Evolutionary conservation across 2,113 vertebrate species (phyloP), one percentile per base, ranked within the genome.

Genomic region (Trochalopteron elliotii): DNA sequence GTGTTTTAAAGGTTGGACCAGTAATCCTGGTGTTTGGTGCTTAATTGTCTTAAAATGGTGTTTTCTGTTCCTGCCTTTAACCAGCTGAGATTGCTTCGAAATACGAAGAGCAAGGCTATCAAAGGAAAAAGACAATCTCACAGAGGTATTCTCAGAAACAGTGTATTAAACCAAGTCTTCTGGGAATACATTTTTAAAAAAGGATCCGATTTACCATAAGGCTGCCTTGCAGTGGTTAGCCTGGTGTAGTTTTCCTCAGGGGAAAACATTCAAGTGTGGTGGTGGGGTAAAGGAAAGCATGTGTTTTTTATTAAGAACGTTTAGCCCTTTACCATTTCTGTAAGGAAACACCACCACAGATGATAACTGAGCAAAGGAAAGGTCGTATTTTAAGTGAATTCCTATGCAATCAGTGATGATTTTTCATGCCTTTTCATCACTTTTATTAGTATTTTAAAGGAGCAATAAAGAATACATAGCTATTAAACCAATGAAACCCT

Each of bases 221-320:
- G 91, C 93, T 96, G 96, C 95, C 96, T 97, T 94, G 97, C 94
- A 87, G 94, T 94, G 49, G 90, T 95, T 96, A 89, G 90, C 93
- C 96, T 97, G 97, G 90, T 90, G 72, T 94, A 93, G 93, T 83
- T 96, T 93, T 95, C 90, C 94, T 86, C 93, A 82, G 80, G 93
- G 92, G 83, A 95, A 89, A 93, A 95, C 69, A 76, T 92, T 97
- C 96, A 94, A 97, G 96, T 89, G 90, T 86, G 93, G 90, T 92
- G 84, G 83, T 90, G 94, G 85, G 97, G 96, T 89, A 92, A 93
- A 96, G 96, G 70, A 94, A 95, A 80, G 71, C 98, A 98, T 97
- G 91, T 98, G 97, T 89, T 98, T 98, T 97, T 95, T 94, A 97
- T 98, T 98, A 98, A 94, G 89, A 84, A 91, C 95, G 97, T 95